Evolutionary conservation across 2,797 vertebrate species (phyloP), one percentile per base, ranked within the genome.

Genomic region (Aplochiton taeniatus): DNA sequence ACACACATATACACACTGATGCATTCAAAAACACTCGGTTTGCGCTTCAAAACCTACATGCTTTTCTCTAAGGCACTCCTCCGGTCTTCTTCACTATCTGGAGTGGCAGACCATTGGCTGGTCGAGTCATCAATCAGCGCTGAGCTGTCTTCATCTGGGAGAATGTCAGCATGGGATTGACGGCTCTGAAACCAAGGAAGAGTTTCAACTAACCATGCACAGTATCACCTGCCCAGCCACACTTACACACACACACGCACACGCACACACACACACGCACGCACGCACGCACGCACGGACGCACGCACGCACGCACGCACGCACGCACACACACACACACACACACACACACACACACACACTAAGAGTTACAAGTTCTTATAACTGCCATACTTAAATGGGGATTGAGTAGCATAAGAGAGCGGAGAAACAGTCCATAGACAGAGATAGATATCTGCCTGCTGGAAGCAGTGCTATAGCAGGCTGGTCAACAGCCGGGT

Each of bases 31-130:
- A 10, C n/a, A 53, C 19, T 1, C 14, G 3, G 19, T 53, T 18
- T 46, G 42, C 8, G 54, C 16, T 7, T 44, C 4, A 51, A 57
- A 53, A 90, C 94, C 87, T 91, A 95, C 95, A 94, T 90, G 91
- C 95, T 96, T 85, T 94, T 95, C 85, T 95, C 94, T 81, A 94
- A 89, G 78, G 94, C 93, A 57, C 56, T 55, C 72, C 67, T 91
- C 79, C 88, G 89, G 77, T 92, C 92, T 63, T 95, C 93, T 49
- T 94, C 92, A 55, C 79, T 93, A 86, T 91, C 89, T 59, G 80
- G 74, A 0, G 71, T 56, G n/a, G 80, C 74, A 6, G 85, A 88
- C 66, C 82, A 79, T 65, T 82, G 85, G 75, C 80, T 88, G 47
- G 57, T 70, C 4, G 84, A 78, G 76, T 90, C 87, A 0, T 85